Conservation (phyloP, 1,140 invertebrate species). For the Laupala kohalensis region DNA sequence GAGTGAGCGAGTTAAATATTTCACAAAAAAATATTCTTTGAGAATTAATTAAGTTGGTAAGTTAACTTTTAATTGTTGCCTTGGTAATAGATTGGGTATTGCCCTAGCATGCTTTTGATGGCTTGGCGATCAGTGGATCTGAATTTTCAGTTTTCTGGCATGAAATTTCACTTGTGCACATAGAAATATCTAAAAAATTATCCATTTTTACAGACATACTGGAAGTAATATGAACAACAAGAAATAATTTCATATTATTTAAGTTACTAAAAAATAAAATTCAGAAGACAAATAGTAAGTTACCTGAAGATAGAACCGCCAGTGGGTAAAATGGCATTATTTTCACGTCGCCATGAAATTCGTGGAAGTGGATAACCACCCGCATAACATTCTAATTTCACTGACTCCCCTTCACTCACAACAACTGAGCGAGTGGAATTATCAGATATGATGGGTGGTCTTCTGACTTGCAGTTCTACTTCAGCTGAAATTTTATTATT, state of each 20-base stretch:
- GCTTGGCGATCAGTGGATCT: too few relatives aligned
- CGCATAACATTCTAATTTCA: conserved; percentile 77
- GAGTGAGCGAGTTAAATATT: too few relatives aligned
- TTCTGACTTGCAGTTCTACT: conserved; percentile 67
- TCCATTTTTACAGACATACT: neutral
- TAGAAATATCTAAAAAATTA: neutral
- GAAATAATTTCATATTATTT: too few relatives aligned
- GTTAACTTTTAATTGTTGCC: too few relatives aligned
- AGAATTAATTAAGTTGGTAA: too few relatives aligned
- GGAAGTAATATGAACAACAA: too few relatives aligned
- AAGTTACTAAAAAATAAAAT: neutral
- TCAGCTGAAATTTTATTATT: conserved; percentile 67
- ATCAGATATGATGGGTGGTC: conserved; percentile 81
- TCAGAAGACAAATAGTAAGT: neutral
- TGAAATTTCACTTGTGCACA: neutral
- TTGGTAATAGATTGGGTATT: too few relatives aligned
- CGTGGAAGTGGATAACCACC: conserved; percentile 66
- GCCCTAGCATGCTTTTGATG: too few relatives aligned
- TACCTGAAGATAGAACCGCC: conserved; percentile 63
- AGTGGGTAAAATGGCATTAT: conserved; percentile 82
- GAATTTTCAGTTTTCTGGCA: too few relatives aligned
- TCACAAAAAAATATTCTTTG: too few relatives aligned
- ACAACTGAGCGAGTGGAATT: conserved; percentile 80
- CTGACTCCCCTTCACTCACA: conserved; percentile 62
- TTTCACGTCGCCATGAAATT: conserved; percentile 83